Evolutionary conservation across 2,797 vertebrate species (phyloP), one percentile per base, ranked within the genome.

Genomic region (Taenioides sp.): DNA sequence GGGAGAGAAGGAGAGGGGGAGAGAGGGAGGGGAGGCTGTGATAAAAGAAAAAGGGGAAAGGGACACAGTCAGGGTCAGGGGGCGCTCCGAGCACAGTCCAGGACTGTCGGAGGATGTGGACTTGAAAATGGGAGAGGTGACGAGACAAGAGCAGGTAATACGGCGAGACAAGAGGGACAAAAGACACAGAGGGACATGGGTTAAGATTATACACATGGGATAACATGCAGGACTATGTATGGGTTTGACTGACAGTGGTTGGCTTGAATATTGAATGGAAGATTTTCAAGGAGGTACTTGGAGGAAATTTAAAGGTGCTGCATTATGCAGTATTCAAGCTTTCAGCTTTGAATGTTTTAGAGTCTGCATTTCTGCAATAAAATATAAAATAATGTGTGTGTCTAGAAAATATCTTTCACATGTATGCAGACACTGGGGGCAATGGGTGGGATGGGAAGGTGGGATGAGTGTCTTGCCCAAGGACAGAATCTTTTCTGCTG

Each of bases 21-120:
- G 12, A 17, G 55, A 28, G 14, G 27, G 31, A 37, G 28, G 59
- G 88, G 80, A 90, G 90, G 76, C 85, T 88, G 90, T 88, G 92
- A 92, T 92, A 92, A 92, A 92, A 84, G 86, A 88, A 37, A 62
- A 37, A 10, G 34, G 60, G 9, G 31, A 16, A 62, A 20, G 89
- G 82, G 88, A 91, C 90, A 47, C 43, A 47, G 90, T 11, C 89
- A 91, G 90, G 88, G 87, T 91, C 89, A 91, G 89, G 71, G 70
- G 82, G 84, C 79, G 85, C 90, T 82, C 73, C 80, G 86, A 91
- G 90, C 90, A 67, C 64, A 77, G 76, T 75, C 79, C 43, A 1
- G 79, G 82, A 76, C 81, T 68, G 43, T 74, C 83, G 79, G 82
- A 73, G 85, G 83, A 81, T 73, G 18, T 68, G 87, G 87, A 86